Percentiles rank a stretch among this genome's conserved stretches.
These are phyloP conservation scores for Daphoenositta chrysoptera DNA, from an alignment of 2,113 vertebrate species.

Conservation along the genomic window DNA sequence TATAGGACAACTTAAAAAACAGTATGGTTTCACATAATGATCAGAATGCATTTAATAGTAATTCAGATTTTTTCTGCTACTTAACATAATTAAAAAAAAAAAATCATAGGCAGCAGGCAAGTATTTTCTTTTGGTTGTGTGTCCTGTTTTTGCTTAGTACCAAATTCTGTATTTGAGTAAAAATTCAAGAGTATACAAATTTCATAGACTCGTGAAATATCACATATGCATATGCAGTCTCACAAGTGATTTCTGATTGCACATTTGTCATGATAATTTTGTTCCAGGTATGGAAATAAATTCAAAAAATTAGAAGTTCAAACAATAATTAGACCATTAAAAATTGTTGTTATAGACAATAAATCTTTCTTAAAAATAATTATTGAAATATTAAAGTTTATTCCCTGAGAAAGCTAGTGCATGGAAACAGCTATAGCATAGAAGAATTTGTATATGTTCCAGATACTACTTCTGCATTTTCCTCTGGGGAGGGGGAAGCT, in stretches of 20 bases:
- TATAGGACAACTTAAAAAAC: neutral
- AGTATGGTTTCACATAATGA: neutral
- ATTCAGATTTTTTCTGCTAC: neutral
- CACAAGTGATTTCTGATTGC: neutral
- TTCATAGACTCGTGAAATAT: neutral
- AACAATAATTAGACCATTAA: neutral
- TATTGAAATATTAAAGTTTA: neutral
- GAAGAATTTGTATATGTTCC: neutral
- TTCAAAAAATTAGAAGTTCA: neutral
- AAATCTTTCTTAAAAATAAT: neutral
- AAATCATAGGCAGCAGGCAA: neutral
- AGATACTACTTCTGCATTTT: neutral
- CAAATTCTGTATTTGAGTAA: neutral
- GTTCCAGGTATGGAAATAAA: neutral
- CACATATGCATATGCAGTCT: neutral
- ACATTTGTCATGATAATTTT: neutral
- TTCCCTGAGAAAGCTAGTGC: neutral
- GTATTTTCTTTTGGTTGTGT: neutral
- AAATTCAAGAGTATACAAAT: neutral
- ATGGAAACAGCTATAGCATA: neutral
- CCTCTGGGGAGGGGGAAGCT: neutral
- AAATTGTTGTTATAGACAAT: neutral
- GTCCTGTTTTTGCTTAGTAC: neutral
- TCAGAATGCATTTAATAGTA: neutral
- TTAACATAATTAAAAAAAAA: neutral